These are phyloP conservation scores for Craniophora ligustri DNA, from an alignment of 2,888 invertebrate species.

Conservation along the genomic window DNA sequence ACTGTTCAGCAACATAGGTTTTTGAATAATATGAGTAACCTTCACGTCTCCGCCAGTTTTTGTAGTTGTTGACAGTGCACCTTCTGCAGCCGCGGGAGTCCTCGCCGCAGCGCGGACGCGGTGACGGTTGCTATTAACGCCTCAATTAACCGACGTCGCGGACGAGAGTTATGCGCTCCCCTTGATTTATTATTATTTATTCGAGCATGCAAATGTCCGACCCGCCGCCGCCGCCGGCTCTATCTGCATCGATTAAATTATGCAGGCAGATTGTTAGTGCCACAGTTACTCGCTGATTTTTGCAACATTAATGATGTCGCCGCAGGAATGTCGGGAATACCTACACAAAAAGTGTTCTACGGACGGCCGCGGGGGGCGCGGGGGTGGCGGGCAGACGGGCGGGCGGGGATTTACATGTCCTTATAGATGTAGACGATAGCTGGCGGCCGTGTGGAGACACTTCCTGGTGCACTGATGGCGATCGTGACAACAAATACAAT, in stretches of 20 bases:
- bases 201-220: constrained; percentile 50
- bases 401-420: constrained; percentile 33
- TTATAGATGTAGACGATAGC: constrained; percentile 33
- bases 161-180: constrained; percentile 47
- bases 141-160: constrained; percentile 61
- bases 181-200: constrained; percentile 55
- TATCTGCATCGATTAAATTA: constrained; percentile 41
- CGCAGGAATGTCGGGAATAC: constrained; percentile 28
- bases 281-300: constrained; percentile 43
- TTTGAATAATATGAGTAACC: too few species aligned
- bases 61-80: too few species aligned
- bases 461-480: constrained; percentile 17
- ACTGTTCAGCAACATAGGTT: too few species aligned
- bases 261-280: constrained; percentile 55
- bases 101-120: too few species aligned
- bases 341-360: constrained; percentile 27
- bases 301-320: constrained; percentile 38
- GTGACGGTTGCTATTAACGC: constrained; percentile 62
- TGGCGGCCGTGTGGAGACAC: not conserved
- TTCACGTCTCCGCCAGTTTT: too few species aligned
- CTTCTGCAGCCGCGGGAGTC: too few species aligned
- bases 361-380: too few species aligned
- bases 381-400: too few species aligned
- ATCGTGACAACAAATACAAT: too few species aligned
- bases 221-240: too few species aligned